Conservation (phyloP, 2,113 vertebrate genomes). For the Marmota monax region DNA sequence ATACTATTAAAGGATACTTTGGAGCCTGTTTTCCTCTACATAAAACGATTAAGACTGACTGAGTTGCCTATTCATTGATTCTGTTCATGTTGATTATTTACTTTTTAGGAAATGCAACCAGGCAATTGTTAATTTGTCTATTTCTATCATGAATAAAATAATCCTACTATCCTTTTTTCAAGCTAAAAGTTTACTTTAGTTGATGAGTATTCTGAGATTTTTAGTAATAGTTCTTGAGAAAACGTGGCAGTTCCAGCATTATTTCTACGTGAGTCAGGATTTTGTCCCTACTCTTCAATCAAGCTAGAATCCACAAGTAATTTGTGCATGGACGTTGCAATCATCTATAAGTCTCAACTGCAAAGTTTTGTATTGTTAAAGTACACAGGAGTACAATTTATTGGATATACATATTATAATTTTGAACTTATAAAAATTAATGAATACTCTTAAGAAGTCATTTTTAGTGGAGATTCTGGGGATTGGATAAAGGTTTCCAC, state of each 20-base stretch:
- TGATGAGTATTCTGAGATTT: not conserved
- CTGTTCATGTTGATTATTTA: not conserved
- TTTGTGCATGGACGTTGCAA: not conserved
- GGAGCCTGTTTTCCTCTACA: not conserved
- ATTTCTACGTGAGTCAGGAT: not conserved
- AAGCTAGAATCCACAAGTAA: not conserved
- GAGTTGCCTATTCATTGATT: slow-evolving; percentile 12
- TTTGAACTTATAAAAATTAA: slow-evolving; percentile 44
- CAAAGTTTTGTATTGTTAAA: not conserved
- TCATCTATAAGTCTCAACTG: not conserved
- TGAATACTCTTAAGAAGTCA: not conserved
- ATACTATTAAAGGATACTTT: not conserved
- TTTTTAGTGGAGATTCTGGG: not conserved
- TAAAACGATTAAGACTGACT: not conserved
- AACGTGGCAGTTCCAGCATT: not conserved
- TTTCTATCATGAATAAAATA: not conserved
- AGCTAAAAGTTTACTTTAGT: slow-evolving; percentile 10
- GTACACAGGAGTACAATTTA: slow-evolving; percentile 9
- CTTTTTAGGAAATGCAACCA: slow-evolving; percentile 10
- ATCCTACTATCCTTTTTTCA: not conserved
- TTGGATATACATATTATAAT: not conserved
- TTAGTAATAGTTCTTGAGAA: not conserved
- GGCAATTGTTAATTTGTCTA: not conserved
- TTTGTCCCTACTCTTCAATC: not conserved
- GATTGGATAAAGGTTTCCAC: not conserved